Base-by-base conservation (phyloP, 1,140 invertebrate genomes). In the Argopecten irradians region DNA sequence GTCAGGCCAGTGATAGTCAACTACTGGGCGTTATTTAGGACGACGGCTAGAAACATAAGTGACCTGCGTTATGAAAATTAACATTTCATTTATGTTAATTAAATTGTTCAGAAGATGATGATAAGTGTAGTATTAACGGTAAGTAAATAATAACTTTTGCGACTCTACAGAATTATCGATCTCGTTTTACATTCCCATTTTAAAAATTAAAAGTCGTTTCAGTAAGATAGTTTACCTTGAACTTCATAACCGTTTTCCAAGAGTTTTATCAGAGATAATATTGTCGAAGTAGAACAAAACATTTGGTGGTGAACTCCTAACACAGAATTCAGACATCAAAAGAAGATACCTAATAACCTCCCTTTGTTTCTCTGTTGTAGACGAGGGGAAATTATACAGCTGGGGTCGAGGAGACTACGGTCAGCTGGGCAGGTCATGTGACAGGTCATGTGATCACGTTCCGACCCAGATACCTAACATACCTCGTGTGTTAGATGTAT, bases 391-490 rank as follows among this genome's bases (percentile, higher is more conserved):
- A 85, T 92, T 98, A 19, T 96, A 97, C 71, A 96, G 96, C 1
- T 98, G 97, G 97, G 98, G 98, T 14, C 96, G 97, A 94, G 98
- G 97, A 94, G 97, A 96, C 92, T 98, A 98, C 95, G 97, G 97
- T 5, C 97, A 98, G 94, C 94, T 98, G 43, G 98, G 97, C 46
- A 34, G 93, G 92, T 90, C 96, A 97, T 94, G 89, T 89, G 87
- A 90, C 55, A 33, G 46, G 55, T 89, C 88, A 90, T 88, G 83
- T 92, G 90, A 93, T 85, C 34, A 32, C 19, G 91, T 36, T 7
- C 92, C 92, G n/a, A n/a, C 33, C 34, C 84, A 33, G 3, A 90
- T 93, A 19, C 83, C 46, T 34, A 28, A 34, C 35, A 34, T 92
- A 14, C 97, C 84, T 97, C 97, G 39, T 14, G 92, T 93, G 88